Percentiles rank a stretch among this genome's conserved stretches.
These are phyloP conservation scores for Xiphorhynchus elegans DNA, from an alignment of 2,113 vertebrate species.

Conservation along the genomic window DNA sequence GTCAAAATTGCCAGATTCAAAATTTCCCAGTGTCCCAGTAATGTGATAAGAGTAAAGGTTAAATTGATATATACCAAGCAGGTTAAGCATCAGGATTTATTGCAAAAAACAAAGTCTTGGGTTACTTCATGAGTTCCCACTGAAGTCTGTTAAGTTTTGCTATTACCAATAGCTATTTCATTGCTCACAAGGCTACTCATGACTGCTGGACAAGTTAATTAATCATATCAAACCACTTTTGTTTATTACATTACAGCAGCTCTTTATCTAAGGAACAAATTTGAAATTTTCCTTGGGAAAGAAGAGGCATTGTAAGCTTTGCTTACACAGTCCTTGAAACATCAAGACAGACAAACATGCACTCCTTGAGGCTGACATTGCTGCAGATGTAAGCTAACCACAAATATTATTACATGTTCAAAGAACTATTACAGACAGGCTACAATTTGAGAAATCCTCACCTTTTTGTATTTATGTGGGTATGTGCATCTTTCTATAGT, in stretches of 20 bases:
- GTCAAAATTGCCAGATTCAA: not conserved
- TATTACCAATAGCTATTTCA: not conserved
- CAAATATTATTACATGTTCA: not conserved
- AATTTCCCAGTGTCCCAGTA: not conserved
- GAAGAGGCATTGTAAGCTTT: not conserved
- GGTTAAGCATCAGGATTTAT: not conserved
- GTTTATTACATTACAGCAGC: not conserved
- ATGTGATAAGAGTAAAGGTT: not conserved
- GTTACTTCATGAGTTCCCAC: not conserved
- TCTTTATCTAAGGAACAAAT: not conserved
- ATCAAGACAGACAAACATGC: not conserved
- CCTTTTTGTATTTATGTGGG: conserved; percentile 99
- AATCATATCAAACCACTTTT: not conserved
- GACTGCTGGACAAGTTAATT: not conserved
- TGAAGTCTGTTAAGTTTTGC: not conserved
- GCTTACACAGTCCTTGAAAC: not conserved
- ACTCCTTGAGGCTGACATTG: not conserved
- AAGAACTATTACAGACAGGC: not conserved
- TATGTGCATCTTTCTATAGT: conserved; percentile 99
- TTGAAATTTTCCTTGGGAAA: not conserved
- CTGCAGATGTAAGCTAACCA: not conserved
- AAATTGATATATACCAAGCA: not conserved
- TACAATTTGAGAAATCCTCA: conserved; percentile 67
- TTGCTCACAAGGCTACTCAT: not conserved
- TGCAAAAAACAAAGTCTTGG: not conserved